Conservation (phyloP, 2,113 vertebrate genomes). For the Larimichthys crocea region DNA sequence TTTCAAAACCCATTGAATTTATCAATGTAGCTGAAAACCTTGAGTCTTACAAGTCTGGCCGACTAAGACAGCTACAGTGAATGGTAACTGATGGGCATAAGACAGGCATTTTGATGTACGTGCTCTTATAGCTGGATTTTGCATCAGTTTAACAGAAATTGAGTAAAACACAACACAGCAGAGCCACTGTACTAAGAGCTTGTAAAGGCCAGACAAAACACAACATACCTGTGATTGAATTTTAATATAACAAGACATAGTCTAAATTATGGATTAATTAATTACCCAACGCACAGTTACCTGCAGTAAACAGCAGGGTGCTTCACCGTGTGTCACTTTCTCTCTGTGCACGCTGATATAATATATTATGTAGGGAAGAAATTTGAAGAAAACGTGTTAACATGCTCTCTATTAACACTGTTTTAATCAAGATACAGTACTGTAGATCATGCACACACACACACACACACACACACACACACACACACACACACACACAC, state of each 20-base stretch:
- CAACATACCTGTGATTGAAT: constrained; percentile 25
- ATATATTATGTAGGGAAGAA: background rate
- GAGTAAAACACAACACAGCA: background rate
- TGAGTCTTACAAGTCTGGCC: background rate
- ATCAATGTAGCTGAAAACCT: background rate
- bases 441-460: constrained; percentile 22
- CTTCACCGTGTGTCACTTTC: constrained; percentile 4
- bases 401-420: constrained; percentile 44
- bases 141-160: background rate
- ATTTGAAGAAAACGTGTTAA: constrained; percentile 29
- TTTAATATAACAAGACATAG: constrained; percentile 31
- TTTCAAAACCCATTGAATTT: background rate
- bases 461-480: background rate
- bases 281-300: constrained; percentile 35
- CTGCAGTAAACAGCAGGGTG: constrained; percentile 39
- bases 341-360: constrained; percentile 6
- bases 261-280: constrained; percentile 33
- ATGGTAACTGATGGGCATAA: constrained; percentile 1
- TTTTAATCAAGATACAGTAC: constrained; percentile 19
- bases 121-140: background rate
- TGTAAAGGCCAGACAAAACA: background rate
- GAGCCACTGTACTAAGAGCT: background rate
- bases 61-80: constrained; percentile 2
- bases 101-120: constrained; percentile 17
- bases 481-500: constrained; percentile 6